These are phyloP conservation scores for Chrysoperla carnea DNA, from an alignment of 1,140 invertebrate genomes.

Conservation along the genomic window DNA sequence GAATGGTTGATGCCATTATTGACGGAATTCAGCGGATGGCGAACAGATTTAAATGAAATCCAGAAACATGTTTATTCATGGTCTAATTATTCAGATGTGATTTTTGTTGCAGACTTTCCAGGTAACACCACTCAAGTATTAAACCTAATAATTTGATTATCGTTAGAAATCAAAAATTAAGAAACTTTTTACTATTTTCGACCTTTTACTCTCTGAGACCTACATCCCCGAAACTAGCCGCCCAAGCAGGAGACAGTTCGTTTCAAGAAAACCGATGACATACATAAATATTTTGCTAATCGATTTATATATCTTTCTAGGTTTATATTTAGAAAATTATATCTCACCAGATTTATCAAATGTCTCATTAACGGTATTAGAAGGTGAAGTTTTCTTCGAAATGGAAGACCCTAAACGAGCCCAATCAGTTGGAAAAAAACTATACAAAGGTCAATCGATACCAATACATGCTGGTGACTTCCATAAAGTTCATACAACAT, in stretches of 20 bases:
- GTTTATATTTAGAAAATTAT: slow-evolving; percentile 59
- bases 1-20: slow-evolving; percentile 65
- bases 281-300: no score
- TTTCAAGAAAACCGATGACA: no score
- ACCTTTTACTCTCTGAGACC: no score
- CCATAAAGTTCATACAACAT: slow-evolving; percentile 57
- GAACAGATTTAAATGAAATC: slow-evolving; percentile 42
- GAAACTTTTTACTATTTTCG: no score
- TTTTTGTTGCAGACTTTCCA: slow-evolving; percentile 83
- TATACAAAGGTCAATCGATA: slow-evolving; percentile 34
- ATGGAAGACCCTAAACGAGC: slow-evolving; percentile 17
- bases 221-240: no score
- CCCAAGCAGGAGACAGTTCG: no score
- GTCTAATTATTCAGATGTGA: slow-evolving; percentile 54
- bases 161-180: no score
- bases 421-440: slow-evolving; percentile 8
- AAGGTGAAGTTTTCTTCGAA: slow-evolving; percentile 47
- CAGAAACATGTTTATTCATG: slow-evolving; percentile 43
- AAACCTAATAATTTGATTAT: no score
- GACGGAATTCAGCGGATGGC: slow-evolving; percentile 49
- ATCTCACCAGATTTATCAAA: slow-evolving; percentile 51
- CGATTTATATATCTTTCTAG: slow-evolving; percentile 22
- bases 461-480: slow-evolving; percentile 40
- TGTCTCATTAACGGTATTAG: slow-evolving; percentile 53
- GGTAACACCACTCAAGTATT: slow-evolving; percentile 27